These are phyloP conservation scores for Amphimedon queenslandica DNA, from an alignment of 37 sponge, comb jelly and placozoan species.

Conservation along the genomic window DNA sequence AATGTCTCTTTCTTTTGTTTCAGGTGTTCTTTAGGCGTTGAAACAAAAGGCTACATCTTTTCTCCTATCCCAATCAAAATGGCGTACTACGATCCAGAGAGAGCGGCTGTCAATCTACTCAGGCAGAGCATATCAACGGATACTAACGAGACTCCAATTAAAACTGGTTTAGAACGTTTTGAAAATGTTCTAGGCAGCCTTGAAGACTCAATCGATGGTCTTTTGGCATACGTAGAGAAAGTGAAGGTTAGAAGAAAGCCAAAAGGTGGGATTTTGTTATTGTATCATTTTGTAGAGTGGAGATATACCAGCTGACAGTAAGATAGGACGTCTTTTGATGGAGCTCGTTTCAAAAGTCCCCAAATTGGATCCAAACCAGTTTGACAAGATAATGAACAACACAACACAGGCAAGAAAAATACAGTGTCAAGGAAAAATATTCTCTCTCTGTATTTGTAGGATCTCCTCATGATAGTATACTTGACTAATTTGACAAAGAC, in stretches of 20 bases:
- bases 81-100: conserved; percentile 76
- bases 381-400: conserved; percentile 70
- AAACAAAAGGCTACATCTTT: conserved; percentile 71
- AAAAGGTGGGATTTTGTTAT: not conserved
- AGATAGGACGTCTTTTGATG: conserved; percentile 66
- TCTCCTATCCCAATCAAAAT: conserved; percentile 57
- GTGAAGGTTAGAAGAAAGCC: conserved; percentile 43
- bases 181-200: conserved; percentile 18
- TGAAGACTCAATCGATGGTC: conserved; percentile 24
- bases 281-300: conserved; percentile 43
- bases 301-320: conserved; percentile 33
- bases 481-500: conserved; percentile 72
- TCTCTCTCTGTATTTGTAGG: conserved; percentile 31
- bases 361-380: conserved; percentile 50
- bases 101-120: conserved; percentile 54
- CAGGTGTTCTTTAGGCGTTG: conserved; percentile 73
- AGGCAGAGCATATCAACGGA: not conserved
- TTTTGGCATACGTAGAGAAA: conserved; percentile 52
- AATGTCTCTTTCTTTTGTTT: not conserved
- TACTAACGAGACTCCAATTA: not conserved
- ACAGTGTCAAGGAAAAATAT: not conserved
- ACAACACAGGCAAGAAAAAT: conserved; percentile 67
- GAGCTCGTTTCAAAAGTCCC: conserved; percentile 71
- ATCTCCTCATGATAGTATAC: conserved; percentile 80
- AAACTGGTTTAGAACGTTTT: conserved; percentile 18